A percentile compares a stretch with the other conserved stretches of the same genome.
Evolutionary conservation across 2,888 invertebrate genomes (phyloP).

Genomic region (Ornithoptera priamus): DNA sequence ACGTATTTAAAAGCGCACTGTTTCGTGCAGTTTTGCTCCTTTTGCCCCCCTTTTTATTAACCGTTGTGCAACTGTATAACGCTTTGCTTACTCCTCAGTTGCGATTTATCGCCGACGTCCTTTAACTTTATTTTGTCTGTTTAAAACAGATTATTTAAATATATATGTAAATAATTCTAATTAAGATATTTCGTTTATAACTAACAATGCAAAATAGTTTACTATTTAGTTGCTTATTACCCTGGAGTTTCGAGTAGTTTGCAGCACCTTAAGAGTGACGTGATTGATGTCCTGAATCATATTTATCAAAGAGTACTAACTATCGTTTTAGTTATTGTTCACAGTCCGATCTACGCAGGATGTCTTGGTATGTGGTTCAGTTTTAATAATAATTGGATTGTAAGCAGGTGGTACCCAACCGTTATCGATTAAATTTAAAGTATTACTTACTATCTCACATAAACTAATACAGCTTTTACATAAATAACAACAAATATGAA

Average conservation of each 20-base stretch:
- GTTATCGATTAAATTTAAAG: too few species aligned
- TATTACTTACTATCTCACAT: neutral
- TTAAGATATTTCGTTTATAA: neutral
- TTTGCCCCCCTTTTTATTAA: constrained; percentile 75
- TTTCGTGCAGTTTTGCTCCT: constrained; percentile 76
- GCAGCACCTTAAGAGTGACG: too few species aligned
- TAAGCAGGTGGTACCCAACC: too few species aligned
- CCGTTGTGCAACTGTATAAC: constrained; percentile 79
- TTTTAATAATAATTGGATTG: too few species aligned
- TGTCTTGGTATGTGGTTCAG: too few species aligned
- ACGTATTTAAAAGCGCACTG: constrained; percentile 80
- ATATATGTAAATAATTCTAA: neutral
- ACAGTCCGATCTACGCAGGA: too few species aligned
- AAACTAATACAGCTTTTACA: neutral
- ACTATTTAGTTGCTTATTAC: neutral
- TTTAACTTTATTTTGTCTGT: too few species aligned
- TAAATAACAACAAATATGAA: neutral
- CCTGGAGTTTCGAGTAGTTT: neutral
- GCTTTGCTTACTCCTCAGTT: constrained; percentile 77
- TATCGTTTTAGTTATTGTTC: too few species aligned
- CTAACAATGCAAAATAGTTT: neutral
- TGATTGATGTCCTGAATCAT: too few species aligned
- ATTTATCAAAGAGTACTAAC: neutral
- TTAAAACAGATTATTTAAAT: neutral
- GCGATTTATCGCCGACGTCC: constrained; percentile 71